Evolutionary conservation across 2,888 invertebrate species (phyloP), one percentile per base, ranked within the genome.

Genomic region (Scaptomyza polygonia): DNA sequence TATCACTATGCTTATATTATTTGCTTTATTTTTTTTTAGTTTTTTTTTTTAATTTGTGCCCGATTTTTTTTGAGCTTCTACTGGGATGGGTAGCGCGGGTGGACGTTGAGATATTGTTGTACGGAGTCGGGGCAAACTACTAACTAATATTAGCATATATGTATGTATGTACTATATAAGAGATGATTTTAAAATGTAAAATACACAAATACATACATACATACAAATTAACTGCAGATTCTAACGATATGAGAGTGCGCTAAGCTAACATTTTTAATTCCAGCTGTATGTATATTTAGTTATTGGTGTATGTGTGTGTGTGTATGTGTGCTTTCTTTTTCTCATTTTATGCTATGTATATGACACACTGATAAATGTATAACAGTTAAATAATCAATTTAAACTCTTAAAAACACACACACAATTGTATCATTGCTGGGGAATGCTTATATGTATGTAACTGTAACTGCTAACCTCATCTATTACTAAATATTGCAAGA

Each of bases 1-100:
- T 80, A 81, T 81, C 81, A 81, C 79, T 81, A 80, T 44, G 68
- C 71, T 73, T 71, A 54, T 47, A 45, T 34, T 34, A 58, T 47
- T 59, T 62, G 16, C 32, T 30, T 14, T 58, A 25, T 18, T 6
- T 30, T 47, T 34, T 6, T 48, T 65, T 52, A n/a, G n/a, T n/a
- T 3, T 8, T 30, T 48, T 44, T 62, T 16, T 11, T 14, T 51
- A 25, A 51, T 16, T 48, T 58, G 32, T 62, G 68, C 68, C 65
- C 14, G 51, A 62, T 48, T 27, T 27, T 54, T 75, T 54, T 75
- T 76, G 76, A 73, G 73, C 78, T 57, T 71, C 81, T 71, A 78
- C 81, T 56, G 45, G 39, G 14, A 53, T 34, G 25, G 25, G 14
- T 55, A 36, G 45, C 51, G 56, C 39, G 39, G 56, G 51, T 34